Evolutionary conservation across 2,888 invertebrate species (phyloP).

Genomic region (Drosophila subsilvestris): DNA sequence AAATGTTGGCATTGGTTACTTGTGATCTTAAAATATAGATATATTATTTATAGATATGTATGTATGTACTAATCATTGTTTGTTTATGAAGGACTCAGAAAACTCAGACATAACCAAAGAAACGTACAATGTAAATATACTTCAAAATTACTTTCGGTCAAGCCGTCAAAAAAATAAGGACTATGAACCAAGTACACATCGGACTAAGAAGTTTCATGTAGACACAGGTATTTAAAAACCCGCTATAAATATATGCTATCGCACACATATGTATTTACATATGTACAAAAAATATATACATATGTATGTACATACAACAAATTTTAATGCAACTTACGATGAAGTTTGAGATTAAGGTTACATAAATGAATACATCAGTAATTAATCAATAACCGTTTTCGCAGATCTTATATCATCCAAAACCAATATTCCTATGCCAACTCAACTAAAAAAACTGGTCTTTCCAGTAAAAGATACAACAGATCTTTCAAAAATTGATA

Average conservation of each 20-base stretch:
- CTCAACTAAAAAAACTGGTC: not conserved
- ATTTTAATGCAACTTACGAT: not conserved
- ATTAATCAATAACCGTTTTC: not conserved
- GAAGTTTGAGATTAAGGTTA: not conserved
- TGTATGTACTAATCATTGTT: not conserved
- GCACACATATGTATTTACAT: not conserved
- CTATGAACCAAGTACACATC: conserved; percentile 86
- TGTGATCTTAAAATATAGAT: not conserved
- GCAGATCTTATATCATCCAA: not conserved
- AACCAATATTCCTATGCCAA: not conserved
- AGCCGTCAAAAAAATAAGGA: conserved; percentile 86
- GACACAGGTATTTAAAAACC: not conserved
- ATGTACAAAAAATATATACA: no score
- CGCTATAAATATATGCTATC: not conserved
- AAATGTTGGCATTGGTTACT: no score
- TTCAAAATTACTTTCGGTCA: conserved; percentile 89
- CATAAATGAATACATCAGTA: not conserved
- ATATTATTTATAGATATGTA: not conserved
- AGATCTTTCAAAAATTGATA: not conserved
- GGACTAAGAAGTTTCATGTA: conserved; percentile 81
- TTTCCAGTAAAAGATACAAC: not conserved
- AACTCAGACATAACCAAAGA: conserved; percentile 41
- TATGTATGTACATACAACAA: no score
- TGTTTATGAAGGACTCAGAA: conserved; percentile 15
- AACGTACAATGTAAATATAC: conserved; percentile 86